Conservation (phyloP, 2,888 invertebrate species). For the Xanthia icteritia region DNA sequence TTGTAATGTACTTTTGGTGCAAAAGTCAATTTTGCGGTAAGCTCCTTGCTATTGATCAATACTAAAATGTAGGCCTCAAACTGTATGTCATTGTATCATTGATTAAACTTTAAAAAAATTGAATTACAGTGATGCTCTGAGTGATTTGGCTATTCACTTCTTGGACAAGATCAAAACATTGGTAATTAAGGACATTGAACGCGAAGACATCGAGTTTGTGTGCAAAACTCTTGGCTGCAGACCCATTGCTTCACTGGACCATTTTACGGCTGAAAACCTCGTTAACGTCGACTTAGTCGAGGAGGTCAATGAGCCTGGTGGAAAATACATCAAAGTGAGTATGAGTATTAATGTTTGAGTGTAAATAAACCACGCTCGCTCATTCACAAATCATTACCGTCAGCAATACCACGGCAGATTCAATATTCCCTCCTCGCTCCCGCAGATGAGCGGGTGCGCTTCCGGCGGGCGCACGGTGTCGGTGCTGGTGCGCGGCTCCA, state of each 20-base stretch:
- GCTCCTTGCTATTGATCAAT: conserved; percentile 2
- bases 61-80: conserved; percentile 3
- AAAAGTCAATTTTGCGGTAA: conserved; percentile 94
- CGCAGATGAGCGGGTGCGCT: conserved; percentile 95
- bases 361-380: not conserved
- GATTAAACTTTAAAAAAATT: conserved; percentile 20
- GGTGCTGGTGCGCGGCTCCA: conserved; percentile 96
- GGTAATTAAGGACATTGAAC: conserved; percentile 99
- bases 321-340: conserved; percentile 96
- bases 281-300: conserved; percentile 98
- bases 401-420: not conserved
- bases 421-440: not conserved
- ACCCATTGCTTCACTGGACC: conserved; percentile 99
- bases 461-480: conserved; percentile 98
- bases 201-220: conserved; percentile 99
- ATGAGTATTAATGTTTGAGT: not conserved
- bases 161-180: conserved; percentile 99
- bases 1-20: conserved; percentile 98
- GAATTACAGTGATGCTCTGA: conserved; percentile 96
- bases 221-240: conserved; percentile 98
- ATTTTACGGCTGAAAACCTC: conserved; percentile 97
- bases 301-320: conserved; percentile 96
- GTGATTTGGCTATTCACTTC: conserved; percentile 99
- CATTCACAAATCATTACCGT: not conserved
- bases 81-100: not conserved